A percentile compares a stretch with the other conserved stretches of the same genome.
These are phyloP conservation scores for Trididemnum nubilum DNA, from an alignment of 23 tunicate genomes.

Conservation along the genomic window DNA sequence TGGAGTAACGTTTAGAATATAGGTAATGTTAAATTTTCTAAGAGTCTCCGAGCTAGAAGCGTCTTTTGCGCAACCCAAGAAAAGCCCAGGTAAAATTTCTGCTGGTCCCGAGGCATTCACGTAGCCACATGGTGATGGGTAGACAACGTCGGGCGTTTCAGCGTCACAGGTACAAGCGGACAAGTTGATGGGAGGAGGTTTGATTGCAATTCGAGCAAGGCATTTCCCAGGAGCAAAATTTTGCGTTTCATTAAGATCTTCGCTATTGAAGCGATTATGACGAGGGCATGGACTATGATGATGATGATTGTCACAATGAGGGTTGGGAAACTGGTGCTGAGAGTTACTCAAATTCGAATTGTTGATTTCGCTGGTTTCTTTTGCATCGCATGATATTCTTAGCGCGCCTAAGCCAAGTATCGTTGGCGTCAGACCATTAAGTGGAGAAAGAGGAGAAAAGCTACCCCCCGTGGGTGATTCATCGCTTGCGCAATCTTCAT, in stretches of 20 bases:
- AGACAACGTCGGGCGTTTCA: slow-evolving; percentile 8
- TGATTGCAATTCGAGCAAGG: slow-evolving; percentile 17
- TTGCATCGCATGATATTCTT: slow-evolving; percentile 50
- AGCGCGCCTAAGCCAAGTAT: slow-evolving; percentile 67
- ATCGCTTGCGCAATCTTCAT: slow-evolving; percentile 79
- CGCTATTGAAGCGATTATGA: slow-evolving; percentile 69
- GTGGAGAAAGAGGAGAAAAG: slow-evolving; percentile 58
- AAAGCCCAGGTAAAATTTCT: slow-evolving; percentile 81
- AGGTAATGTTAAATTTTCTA: slow-evolving; percentile 64
- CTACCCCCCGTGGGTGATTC: slow-evolving; percentile 55
- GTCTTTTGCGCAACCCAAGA: slow-evolving; percentile 92
- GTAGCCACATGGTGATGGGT: slow-evolving; percentile 59
- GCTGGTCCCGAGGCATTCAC: slow-evolving; percentile 65
- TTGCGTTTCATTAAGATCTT: slow-evolving; percentile 58
- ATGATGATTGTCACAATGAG: slow-evolving; percentile 58
- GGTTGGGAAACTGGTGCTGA: slow-evolving; percentile 4
- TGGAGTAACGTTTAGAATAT: slow-evolving; percentile 92
- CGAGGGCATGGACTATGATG: slow-evolving; percentile 40
- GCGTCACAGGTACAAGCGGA: slow-evolving; percentile 31
- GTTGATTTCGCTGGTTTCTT: slow-evolving; percentile 44
- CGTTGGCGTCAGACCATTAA: slow-evolving; percentile 36
- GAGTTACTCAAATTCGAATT: slow-evolving; percentile 6
- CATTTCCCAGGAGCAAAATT: slow-evolving; percentile 52
- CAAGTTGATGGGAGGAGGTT: slow-evolving; percentile 32
- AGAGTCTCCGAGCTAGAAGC: slow-evolving; percentile 78